Evolutionary conservation across 2,888 invertebrate species (phyloP).

Genomic region (Agriopis marginaria): DNA sequence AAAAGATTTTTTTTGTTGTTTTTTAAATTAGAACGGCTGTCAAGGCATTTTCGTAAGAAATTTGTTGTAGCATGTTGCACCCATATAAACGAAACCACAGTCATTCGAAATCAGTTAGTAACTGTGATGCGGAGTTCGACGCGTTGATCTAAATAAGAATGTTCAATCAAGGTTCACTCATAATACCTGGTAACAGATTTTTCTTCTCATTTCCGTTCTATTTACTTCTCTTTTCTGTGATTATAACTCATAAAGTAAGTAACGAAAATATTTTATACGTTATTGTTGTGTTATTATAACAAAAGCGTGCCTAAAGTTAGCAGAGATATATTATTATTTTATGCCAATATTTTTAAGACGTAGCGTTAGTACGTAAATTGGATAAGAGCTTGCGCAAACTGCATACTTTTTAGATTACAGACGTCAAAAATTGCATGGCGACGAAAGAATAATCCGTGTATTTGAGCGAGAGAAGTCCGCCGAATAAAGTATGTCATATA

Average conservation of each 20-base stretch:
- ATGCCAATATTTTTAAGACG: slow-evolving; percentile 60
- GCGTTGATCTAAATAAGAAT: no score
- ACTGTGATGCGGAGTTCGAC: no score
- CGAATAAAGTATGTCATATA: not conserved
- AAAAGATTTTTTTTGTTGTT: no score
- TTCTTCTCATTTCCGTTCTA: not conserved
- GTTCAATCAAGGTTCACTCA: no score
- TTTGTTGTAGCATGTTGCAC: no score
- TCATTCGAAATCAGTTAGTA: no score
- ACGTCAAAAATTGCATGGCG: not conserved
- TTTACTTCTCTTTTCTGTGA: slow-evolving; percentile 2
- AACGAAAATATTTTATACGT: slow-evolving; percentile 50
- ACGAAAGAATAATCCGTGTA: not conserved
- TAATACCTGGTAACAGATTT: no score
- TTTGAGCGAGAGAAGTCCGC: not conserved
- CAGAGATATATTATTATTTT: slow-evolving; percentile 63
- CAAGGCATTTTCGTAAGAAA: no score
- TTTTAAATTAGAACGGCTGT: no score
- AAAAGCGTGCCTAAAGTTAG: slow-evolving; percentile 59
- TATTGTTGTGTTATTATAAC: slow-evolving; percentile 49
- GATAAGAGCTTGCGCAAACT: slow-evolving; percentile 39
- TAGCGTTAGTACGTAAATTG: slow-evolving; percentile 51
- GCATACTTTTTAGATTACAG: not conserved
- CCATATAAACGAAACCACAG: no score
- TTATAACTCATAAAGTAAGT: not conserved